Evolutionary conservation across 2,113 vertebrate genomes (phyloP).

Genomic region (Ochotona curzoniae): DNA sequence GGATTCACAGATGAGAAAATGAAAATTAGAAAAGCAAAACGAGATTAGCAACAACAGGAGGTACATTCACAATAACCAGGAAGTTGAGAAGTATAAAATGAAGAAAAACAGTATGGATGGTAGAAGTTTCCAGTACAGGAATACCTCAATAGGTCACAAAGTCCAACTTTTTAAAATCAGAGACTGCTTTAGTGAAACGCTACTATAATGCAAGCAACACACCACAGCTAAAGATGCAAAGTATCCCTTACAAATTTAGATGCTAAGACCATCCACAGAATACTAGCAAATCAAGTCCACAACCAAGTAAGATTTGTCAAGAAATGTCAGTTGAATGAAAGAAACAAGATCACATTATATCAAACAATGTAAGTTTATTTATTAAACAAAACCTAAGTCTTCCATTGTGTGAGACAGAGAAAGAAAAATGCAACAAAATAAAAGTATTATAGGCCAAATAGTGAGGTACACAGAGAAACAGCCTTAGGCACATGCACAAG

Average conservation of each 20-base stretch:
- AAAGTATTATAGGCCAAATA: background rate
- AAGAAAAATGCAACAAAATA: background rate
- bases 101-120: background rate
- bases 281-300: constrained; percentile 2
- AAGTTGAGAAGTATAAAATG: constrained; percentile 10
- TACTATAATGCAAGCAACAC: background rate
- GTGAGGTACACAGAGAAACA: background rate
- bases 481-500: background rate
- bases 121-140: background rate
- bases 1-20: constrained; percentile 1
- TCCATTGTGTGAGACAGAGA: background rate
- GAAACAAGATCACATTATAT: background rate
- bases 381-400: background rate
- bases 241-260: background rate
- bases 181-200: background rate
- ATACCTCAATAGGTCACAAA: constrained; percentile 10
- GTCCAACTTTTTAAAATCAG: background rate
- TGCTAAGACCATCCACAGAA: background rate
- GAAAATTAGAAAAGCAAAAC: constrained; percentile 29
- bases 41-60: background rate
- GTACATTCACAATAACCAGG: background rate
- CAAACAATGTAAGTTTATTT: constrained; percentile 5
- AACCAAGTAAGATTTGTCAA: background rate
- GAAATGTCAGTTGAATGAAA: constrained; percentile 1
- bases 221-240: background rate